A percentile compares a stretch with the other conserved stretches of the same genome.
Conservation (phyloP, 1,140 invertebrate genomes). For the Danaus plexippus region DNA sequence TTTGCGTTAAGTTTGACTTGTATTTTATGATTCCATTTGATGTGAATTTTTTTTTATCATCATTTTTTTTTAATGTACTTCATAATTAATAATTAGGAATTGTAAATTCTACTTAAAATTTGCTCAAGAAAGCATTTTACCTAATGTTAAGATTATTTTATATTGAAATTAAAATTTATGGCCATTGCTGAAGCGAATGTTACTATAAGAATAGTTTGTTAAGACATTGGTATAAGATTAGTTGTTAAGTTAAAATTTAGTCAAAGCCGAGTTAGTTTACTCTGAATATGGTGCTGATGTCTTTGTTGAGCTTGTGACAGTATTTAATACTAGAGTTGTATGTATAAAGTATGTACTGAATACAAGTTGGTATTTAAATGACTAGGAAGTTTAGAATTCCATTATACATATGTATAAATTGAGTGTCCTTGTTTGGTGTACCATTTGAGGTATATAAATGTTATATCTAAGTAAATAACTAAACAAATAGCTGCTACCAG, state of each 20-base stretch:
- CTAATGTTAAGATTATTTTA: constrained; percentile 7
- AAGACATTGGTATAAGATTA: no score
- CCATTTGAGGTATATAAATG: no score
- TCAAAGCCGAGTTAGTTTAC: constrained; percentile 7
- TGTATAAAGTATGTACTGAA: no score
- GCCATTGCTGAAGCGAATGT: no score
- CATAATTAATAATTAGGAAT: constrained; percentile 7
- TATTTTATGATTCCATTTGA: constrained; percentile 11
- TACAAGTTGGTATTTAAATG: no score
- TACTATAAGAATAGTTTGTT: no score
- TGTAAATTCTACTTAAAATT: constrained; percentile 11
- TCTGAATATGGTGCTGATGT: constrained; percentile 15
- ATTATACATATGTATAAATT: no score
- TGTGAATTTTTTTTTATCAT: constrained; percentile 6
- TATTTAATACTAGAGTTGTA: no score
- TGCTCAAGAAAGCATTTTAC: constrained; percentile 19
- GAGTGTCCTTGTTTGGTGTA: no score
- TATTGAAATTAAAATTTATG: not conserved
- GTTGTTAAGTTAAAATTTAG: not conserved
- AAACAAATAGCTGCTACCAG: no score
- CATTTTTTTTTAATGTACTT: constrained; percentile 5
- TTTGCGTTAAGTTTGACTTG: constrained; percentile 15
- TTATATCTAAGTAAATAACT: no score
- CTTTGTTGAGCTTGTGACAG: not conserved
- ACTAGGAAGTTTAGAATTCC: no score